Percentiles rank a stretch among this genome's conserved stretches.
Evolutionary conservation across 1,140 invertebrate genomes (phyloP).

Genomic region (Conopomorpha cramerella): DNA sequence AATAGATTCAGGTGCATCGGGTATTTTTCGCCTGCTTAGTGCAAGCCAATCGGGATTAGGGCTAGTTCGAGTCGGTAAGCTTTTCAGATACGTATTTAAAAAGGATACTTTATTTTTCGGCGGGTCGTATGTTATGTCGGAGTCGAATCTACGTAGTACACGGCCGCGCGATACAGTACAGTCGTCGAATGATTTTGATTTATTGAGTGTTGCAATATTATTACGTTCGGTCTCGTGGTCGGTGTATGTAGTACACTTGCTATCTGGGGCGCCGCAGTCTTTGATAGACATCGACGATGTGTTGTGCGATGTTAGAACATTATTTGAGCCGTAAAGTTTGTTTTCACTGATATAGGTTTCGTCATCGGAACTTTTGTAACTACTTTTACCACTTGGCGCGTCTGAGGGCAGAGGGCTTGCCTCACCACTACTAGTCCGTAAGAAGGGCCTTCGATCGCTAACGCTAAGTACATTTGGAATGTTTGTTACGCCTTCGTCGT

Average conservation of each 20-base stretch:
- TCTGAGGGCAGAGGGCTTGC: constrained; percentile 40
- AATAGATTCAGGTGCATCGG: too few relatives aligned
- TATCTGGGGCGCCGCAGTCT: too few relatives aligned
- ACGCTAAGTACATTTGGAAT: constrained; percentile 42
- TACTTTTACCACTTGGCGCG: constrained; percentile 45
- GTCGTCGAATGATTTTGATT: constrained; percentile 40
- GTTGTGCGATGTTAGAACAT: too few relatives aligned
- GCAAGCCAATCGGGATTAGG: constrained; percentile 43
- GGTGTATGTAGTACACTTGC: neutral
- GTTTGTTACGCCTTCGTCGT: constrained; percentile 29
- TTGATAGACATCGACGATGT: too few relatives aligned
- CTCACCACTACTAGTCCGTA: constrained; percentile 35
- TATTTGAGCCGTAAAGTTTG: constrained; percentile 10
- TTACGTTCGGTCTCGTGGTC: neutral
- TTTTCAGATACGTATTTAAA: constrained; percentile 56
- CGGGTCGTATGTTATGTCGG: constrained; percentile 27
- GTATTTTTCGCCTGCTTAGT: constrained; percentile 14
- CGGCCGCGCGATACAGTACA: constrained; percentile 9
- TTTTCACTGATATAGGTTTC: constrained; percentile 33
- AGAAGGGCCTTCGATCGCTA: constrained; percentile 26
- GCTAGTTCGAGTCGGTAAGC: constrained; percentile 37
- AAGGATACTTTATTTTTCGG: constrained; percentile 53
- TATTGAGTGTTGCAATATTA: constrained; percentile 16
- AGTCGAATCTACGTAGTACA: constrained; percentile 28
- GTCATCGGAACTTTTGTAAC: constrained; percentile 59